These are phyloP conservation scores for Myotis myotis DNA, from an alignment of 2,797 vertebrate genomes.

Conservation along the genomic window DNA sequence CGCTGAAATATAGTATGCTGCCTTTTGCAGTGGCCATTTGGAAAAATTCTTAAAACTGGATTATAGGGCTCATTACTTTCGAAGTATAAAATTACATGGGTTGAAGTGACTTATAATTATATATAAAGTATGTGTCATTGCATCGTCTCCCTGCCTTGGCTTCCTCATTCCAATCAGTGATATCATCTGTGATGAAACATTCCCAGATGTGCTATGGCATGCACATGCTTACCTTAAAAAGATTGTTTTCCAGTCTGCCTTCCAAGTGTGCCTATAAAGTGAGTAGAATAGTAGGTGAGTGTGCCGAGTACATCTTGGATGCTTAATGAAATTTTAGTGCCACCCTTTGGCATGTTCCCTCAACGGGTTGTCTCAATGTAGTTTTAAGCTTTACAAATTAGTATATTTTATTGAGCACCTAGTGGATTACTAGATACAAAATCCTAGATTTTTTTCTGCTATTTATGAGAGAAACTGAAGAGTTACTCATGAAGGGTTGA, in stretches of 20 bases:
- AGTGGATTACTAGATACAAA: not conserved
- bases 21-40: not conserved
- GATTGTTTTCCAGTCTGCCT: not conserved
- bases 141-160: slow-evolving; percentile 5
- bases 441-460: not conserved
- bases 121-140: slow-evolving; percentile 63
- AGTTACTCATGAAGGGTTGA: not conserved
- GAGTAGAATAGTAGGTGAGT: not conserved
- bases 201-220: slow-evolving; percentile 16
- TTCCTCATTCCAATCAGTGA: slow-evolving; percentile 57
- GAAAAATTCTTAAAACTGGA: slow-evolving; percentile 62
- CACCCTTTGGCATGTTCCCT: not conserved
- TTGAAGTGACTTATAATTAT: slow-evolving; percentile 67
- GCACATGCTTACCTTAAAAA: slow-evolving; percentile 19
- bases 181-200: slow-evolving; percentile 28
- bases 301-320: not conserved
- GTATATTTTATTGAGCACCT: not conserved
- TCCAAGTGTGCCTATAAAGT: not conserved
- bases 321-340: not conserved
- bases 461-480: not conserved
- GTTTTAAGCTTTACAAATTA: slow-evolving; percentile 48
- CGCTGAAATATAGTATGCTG: not conserved
- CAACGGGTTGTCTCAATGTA: not conserved
- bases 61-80: slow-evolving; percentile 59
- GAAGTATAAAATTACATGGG: slow-evolving; percentile 63